Base-by-base conservation (phyloP, 2,113 vertebrate genomes). In the Rhodinocichla rosea region DNA sequence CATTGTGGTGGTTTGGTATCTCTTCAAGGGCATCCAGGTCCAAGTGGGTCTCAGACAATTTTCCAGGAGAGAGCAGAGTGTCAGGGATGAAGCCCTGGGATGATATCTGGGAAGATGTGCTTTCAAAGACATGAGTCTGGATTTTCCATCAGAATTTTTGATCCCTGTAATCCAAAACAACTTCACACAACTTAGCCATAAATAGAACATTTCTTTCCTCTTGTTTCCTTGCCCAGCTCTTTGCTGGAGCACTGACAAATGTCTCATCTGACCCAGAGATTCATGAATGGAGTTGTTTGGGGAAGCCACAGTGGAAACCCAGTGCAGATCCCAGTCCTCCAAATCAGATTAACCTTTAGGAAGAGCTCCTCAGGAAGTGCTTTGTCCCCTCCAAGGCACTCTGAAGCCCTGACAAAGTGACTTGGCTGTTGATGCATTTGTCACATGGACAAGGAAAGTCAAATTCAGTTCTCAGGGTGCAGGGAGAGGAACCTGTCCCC, bases 91-190 rank as follows among this genome's bases (percentile, higher is more conserved):
- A 80, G 22, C 28, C 15, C 7, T 0, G n/a, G n/a, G n/a, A n/a
- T n/a, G n/a, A 0, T 5, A 13, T 7, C 27, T 16, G 39, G 9
- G 42, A 22, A 60, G 19, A 33, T 0, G 4, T 0, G 7, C 7
- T 45, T 59, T 39, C 32, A 50, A 87, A 75, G 33, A 10, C 1
- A 2, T 10, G 20, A 8, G 13, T 19, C 30, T 57, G 13, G 26
- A 17, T 65, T 89, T 73, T 74, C 60, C 33, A 20, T 47, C 24
- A 33, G 11, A 40, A 47, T n/a, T 44, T 52, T 33, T 40, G 42
- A 42, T 73, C 42, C 24, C 32, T 53, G 0, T 23, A 57, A 49
- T 50, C 17, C n/a, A 53, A 32, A 60, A 53, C 10, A 60, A 17
- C 28, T 86, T 76, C 59, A 40, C 9, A 0, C 33, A 7, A 21